phyloP scores from a whole-genome alignment of 2,888 invertebrate genomes.

The Tenthredo amoena region DNA sequence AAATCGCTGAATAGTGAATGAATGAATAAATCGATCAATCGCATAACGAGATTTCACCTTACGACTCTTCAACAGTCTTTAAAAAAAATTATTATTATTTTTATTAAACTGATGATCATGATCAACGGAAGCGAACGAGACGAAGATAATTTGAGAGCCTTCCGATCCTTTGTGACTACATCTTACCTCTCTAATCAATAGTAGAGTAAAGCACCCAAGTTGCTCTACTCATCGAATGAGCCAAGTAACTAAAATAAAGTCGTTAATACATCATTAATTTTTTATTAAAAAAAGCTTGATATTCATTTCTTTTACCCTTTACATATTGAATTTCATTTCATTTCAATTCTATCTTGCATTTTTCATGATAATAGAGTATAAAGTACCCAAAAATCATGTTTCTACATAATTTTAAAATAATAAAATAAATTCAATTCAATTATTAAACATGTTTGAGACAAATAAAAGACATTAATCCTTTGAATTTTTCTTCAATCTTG shows the following conservation, averaged over 20 bases:
- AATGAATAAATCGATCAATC: neutral
- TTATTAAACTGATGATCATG: slow-evolving; percentile 21
- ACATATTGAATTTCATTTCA: neutral
- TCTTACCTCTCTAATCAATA: slow-evolving; percentile 28
- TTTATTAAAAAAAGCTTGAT: neutral
- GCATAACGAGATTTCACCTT: neutral
- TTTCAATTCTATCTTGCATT: neutral
- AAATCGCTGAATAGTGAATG: slow-evolving; percentile 20
- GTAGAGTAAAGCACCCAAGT: slow-evolving; percentile 27
- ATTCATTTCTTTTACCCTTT: neutral
- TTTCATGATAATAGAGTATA: neutral
- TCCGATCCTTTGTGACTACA: slow-evolving; percentile 36
- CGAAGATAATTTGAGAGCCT: slow-evolving; percentile 49
- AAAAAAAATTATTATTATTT: neutral
- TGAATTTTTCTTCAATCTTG: neutral
- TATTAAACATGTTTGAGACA: neutral
- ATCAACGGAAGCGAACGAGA: slow-evolving; percentile 39
- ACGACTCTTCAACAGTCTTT: slow-evolving; percentile 16
- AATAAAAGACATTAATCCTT: neutral
- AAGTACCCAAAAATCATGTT: neutral
- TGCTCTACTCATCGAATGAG: slow-evolving; percentile 40
- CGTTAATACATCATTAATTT: slow-evolving; percentile 19
- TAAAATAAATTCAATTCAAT: slow-evolving; percentile 1
- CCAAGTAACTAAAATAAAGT: slow-evolving; percentile 40
- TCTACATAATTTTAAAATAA: neutral